Evolutionary conservation across 2,113 vertebrate species (phyloP), one percentile per base, ranked within the genome.

Genomic region (Ophiodon elongatus): DNA sequence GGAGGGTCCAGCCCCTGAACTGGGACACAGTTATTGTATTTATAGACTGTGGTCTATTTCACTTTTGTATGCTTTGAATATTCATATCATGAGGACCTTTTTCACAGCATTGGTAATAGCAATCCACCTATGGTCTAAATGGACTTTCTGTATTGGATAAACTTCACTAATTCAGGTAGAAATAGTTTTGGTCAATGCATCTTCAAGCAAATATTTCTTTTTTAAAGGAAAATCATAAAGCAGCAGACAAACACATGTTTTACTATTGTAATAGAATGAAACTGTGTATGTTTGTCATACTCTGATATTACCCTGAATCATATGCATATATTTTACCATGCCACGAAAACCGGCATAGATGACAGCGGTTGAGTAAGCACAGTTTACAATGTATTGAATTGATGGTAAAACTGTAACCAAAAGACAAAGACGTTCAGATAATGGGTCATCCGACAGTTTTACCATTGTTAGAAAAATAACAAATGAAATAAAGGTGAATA

Each of bases 391-490:
- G 67, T 79, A 85, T 72, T 83, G 66, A 89, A 82, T 56, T 65
- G 70, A 79, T 90, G 90, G 87, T 92, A 89, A 93, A 94, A 91
- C 78, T 90, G 76, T 85, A 76, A 68, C 66, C 68, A 68, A 80
- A 89, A 71, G 76, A 84, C 43, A 88, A 50, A 91, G 54, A 82
- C 57, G 62, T 90, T 91, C 50, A 82, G 70, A 87, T 68, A 82
- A 73, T 64, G 29, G 68, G 79, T 83, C 78, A 82, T 76, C 82
- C 82, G 52, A 82, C 75, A 77, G 89, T 94, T 94, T 96, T 95
- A 94, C 95, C 96, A 96, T 94, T 96, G 95, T 97, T 96, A 94
- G 95, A 97, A 95, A 96, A 94, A 93, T 95, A 73, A 83, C 96
- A 96, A 45, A 37, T 31, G 21, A 73, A 60, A 57, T 73, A 77